A percentile compares a stretch with the other conserved stretches of the same genome.
These are phyloP conservation scores for Julus scanicus DNA, from an alignment of 2,888 invertebrate species.

Conservation along the genomic window DNA sequence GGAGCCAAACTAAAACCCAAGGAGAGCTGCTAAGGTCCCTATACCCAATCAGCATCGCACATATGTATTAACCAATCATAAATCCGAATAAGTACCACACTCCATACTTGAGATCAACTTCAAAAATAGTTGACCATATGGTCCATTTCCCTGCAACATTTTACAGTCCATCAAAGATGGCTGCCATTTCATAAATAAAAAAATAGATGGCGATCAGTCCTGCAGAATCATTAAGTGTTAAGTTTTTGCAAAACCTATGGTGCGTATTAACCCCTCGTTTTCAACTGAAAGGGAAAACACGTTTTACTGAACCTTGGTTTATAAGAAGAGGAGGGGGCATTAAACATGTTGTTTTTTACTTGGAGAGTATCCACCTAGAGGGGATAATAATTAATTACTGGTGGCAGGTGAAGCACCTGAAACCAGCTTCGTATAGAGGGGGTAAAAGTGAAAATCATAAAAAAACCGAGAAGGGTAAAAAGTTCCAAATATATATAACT, in stretches of 20 bases:
- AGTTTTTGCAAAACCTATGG: not conserved
- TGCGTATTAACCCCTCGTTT: not conserved
- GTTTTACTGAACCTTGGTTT: not conserved
- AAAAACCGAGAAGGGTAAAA: slow-evolving; percentile 22
- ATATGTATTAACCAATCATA: too few species aligned
- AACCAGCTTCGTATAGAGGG: slow-evolving; percentile 1
- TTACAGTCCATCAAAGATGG: not conserved
- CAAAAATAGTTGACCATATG: not conserved
- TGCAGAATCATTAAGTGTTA: not conserved
- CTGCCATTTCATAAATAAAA: not conserved
- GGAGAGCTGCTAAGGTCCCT: too few species aligned
- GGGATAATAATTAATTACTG: slow-evolving; percentile 42
- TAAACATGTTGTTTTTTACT: slow-evolving; percentile 1
- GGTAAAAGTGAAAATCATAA: slow-evolving; percentile 1
- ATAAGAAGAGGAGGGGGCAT: not conserved
- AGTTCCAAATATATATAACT: slow-evolving; percentile 36
- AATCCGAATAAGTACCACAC: too few species aligned
- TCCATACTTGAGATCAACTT: not conserved
- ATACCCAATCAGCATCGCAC: too few species aligned
- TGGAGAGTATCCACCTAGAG: slow-evolving; percentile 1
- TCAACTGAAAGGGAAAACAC: slow-evolving; percentile 16
- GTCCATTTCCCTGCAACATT: not conserved
- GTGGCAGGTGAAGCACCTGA: slow-evolving; percentile 42
- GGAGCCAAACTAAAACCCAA: too few species aligned
- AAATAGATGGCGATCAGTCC: not conserved